Evolutionary conservation across 2,797 vertebrate genomes (phyloP).

Genomic region (Pygocentrus nattereri): DNA sequence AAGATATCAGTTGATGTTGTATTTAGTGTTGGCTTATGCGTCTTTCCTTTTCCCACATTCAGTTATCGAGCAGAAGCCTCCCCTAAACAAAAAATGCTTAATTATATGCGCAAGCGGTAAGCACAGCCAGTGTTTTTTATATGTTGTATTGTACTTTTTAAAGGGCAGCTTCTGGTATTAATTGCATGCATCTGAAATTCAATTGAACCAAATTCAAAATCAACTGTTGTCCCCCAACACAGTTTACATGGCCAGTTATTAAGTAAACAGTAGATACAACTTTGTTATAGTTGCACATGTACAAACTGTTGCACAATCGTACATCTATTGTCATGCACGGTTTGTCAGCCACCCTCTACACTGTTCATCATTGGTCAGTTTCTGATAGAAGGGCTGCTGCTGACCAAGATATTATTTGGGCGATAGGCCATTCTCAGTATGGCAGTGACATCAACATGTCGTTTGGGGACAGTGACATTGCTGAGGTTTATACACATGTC

Average conservation of each 20-base stretch:
- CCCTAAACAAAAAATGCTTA: constrained; percentile 84
- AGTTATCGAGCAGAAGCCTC: constrained; percentile 82
- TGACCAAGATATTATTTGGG: not conserved
- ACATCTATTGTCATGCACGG: not conserved
- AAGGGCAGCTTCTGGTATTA: constrained; percentile 57
- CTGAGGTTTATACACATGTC: not conserved
- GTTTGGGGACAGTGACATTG: not conserved
- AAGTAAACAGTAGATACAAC: not conserved
- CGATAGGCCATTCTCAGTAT: not conserved
- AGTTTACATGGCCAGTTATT: constrained; percentile 57
- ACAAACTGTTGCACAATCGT: not conserved
- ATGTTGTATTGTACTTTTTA: constrained; percentile 72
- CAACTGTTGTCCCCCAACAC: constrained; percentile 28
- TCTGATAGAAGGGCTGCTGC: not conserved
- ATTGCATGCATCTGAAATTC: constrained; percentile 61
- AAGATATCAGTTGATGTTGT: constrained; percentile 52
- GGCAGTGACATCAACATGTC: not conserved
- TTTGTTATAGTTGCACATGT: not conserved
- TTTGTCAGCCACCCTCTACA: not conserved
- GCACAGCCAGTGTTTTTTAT: constrained; percentile 65
- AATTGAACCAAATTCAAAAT: constrained; percentile 44
- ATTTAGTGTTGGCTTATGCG: constrained; percentile 62
- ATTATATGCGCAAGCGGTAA: constrained; percentile 84
- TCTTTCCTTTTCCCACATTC: constrained; percentile 75
- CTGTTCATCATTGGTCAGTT: not conserved